These are phyloP conservation scores for Diceros bicornis DNA, from an alignment of 2,797 vertebrate species.

Conservation along the genomic window DNA sequence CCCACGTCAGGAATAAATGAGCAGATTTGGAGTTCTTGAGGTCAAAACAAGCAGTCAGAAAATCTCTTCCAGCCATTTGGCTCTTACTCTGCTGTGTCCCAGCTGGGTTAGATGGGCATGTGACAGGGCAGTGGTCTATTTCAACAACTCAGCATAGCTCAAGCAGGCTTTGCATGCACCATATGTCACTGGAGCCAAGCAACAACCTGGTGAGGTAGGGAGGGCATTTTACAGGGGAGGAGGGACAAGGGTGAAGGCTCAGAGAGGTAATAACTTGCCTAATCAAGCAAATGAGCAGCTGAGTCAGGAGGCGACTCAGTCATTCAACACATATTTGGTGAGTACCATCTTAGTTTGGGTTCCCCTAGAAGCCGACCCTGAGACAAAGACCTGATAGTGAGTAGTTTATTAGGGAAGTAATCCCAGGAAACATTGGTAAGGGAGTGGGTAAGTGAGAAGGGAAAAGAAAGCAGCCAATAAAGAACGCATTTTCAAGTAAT, in stretches of 20 bases:
- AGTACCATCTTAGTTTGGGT: background rate
- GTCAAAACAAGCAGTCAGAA: constrained; percentile 23
- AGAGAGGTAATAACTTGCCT: background rate
- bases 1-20: constrained; percentile 22
- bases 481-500: background rate
- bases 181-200: background rate
- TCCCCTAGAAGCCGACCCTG: background rate
- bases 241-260: background rate
- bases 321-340: background rate
- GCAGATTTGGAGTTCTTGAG: background rate
- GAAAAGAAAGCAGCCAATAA: background rate
- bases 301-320: background rate
- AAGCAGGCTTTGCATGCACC: background rate
- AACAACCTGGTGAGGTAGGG: background rate
- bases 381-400: background rate
- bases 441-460: background rate
- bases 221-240: background rate
- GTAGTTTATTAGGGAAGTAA: background rate
- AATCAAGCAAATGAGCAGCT: background rate
- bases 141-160: background rate
- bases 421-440: background rate
- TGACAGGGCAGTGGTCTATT: background rate
- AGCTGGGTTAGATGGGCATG: background rate
- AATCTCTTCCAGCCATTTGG: background rate
- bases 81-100: background rate